Conservation (phyloP, 2,797 vertebrate species). For the Sebastolobus altivelis region DNA sequence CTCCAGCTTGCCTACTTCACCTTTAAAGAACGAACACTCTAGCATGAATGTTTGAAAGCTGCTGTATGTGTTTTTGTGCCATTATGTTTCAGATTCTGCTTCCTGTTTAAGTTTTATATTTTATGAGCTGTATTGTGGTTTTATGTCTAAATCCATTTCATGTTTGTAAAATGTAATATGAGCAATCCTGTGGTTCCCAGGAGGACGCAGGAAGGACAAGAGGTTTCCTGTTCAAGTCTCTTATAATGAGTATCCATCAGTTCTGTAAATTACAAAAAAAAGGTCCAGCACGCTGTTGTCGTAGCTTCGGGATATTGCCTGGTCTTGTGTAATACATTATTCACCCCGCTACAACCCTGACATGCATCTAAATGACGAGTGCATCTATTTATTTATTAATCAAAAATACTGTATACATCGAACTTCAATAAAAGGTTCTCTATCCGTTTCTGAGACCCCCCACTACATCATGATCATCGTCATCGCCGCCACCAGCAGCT, state of each 20-base stretch:
- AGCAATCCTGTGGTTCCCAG: constrained; percentile 9
- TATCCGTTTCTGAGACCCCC: constrained; percentile 45
- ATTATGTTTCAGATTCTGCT: neutral
- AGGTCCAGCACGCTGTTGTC: constrained; percentile 6
- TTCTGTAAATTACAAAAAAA: constrained; percentile 36
- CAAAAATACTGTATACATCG: constrained; percentile 61
- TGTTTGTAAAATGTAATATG: constrained; percentile 20
- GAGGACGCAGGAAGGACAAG: constrained; percentile 51
- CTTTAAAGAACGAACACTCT: too few species aligned
- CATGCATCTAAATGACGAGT: constrained; percentile 55
- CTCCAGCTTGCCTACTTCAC: too few species aligned
- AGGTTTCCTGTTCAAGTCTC: constrained; percentile 27
- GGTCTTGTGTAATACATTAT: constrained; percentile 55
- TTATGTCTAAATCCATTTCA: constrained; percentile 29
- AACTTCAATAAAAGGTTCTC: constrained; percentile 64
- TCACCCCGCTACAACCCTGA: constrained; percentile 45
- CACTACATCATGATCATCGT: constrained; percentile 71
- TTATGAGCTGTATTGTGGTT: neutral
- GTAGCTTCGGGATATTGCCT: constrained; percentile 43
- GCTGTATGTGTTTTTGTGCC: neutral
- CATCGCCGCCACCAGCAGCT: constrained; percentile 36
- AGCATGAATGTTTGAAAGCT: neutral
- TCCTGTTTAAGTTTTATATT: neutral
- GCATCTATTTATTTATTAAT: constrained; percentile 75
- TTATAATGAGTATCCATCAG: constrained; percentile 40